phyloP scores from a whole-genome alignment of 2,113 vertebrate species.

The Phyllopteryx taeniolatus region DNA sequence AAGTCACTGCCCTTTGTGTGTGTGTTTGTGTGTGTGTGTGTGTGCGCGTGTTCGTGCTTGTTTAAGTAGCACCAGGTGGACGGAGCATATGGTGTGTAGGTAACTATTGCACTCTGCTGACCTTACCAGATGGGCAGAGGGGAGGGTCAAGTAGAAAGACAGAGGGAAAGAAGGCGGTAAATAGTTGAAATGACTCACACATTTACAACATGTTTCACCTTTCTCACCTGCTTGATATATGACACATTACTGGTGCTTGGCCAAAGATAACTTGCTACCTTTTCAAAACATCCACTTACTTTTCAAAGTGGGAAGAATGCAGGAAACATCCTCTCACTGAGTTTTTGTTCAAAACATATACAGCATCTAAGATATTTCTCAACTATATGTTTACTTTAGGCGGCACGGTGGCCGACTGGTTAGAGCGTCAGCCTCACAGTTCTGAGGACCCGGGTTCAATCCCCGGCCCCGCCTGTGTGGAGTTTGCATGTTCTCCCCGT shows the following conservation, averaged over 20 bases:
- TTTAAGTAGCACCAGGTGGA: constrained; percentile 56
- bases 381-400: constrained; percentile 19
- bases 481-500: too few relatives aligned
- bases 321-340: background rate
- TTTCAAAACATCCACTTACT: constrained; percentile 2
- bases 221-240: constrained; percentile 10
- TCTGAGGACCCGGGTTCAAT: too few relatives aligned
- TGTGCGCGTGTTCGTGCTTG: constrained; percentile 14
- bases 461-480: too few relatives aligned
- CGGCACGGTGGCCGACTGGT: too few relatives aligned
- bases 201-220: constrained; percentile 35
- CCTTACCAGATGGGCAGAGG: constrained; percentile 58
- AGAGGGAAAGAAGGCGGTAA: constrained; percentile 13
- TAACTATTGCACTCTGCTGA: constrained; percentile 47
- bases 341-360: background rate
- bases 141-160: constrained; percentile 31
- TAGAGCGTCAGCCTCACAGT: too few relatives aligned
- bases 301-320: background rate
- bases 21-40: background rate
- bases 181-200: constrained; percentile 19
- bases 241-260: background rate
- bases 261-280: constrained; percentile 1
- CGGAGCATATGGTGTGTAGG: constrained; percentile 63
- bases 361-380: constrained; percentile 8
- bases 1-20: constrained; percentile 4